Conservation (phyloP, 2,113 vertebrate genomes). For the Lamprotornis superbus region DNA sequence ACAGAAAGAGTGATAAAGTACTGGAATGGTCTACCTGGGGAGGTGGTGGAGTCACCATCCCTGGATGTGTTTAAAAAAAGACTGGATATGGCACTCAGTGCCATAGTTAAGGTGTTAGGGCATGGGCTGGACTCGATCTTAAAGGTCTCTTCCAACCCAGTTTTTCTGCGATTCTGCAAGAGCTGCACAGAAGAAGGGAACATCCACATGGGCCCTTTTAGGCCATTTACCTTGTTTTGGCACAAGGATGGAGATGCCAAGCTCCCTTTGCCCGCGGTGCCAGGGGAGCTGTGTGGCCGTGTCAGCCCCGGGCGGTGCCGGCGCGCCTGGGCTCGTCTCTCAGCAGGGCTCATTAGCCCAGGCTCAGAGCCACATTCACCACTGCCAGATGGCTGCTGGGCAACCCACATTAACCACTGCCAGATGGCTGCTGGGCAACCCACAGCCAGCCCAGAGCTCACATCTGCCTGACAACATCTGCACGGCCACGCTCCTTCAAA, state of each 20-base stretch:
- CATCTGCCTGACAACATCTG: conserved; percentile 6
- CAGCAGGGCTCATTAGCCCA: conserved; percentile 32
- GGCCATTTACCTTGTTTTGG: not conserved
- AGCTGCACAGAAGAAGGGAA: not conserved
- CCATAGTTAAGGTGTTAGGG: not conserved
- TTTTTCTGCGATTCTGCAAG: not conserved
- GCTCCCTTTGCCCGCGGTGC: not conserved
- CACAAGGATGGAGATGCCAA: fast-evolving
- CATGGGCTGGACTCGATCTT: not conserved
- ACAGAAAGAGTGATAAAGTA: not conserved
- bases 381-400: not conserved
- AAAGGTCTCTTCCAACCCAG: not conserved
- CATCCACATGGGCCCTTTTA: not conserved
- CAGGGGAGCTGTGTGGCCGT: not conserved
- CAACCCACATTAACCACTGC: not conserved
- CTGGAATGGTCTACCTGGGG: fast-evolving
- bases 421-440: not conserved
- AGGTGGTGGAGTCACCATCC: not conserved
- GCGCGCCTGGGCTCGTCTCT: not conserved
- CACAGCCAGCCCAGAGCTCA: not conserved
- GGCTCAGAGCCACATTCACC: not conserved
- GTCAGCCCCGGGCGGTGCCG: not conserved
- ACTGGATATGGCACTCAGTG: not conserved
- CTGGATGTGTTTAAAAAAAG: not conserved
- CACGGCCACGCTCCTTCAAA: not conserved